phyloP scores from a whole-genome alignment of 2,888 invertebrate species.

The Hydraecia micacea region DNA sequence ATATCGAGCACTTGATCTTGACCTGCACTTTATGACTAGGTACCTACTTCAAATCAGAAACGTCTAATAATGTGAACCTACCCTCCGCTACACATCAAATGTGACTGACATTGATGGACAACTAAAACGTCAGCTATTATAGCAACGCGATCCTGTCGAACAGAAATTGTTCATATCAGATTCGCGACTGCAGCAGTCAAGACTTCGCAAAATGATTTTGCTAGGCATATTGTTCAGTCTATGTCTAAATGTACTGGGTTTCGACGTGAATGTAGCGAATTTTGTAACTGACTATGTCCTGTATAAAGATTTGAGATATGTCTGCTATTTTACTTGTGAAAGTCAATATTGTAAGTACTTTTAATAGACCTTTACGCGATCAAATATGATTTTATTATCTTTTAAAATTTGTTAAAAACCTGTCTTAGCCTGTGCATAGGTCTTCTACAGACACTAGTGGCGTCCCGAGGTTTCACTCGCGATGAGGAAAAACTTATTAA shows the following conservation, averaged over 20 bases:
- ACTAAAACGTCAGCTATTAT: constrained; percentile 59
- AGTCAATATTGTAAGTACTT: constrained; percentile 68
- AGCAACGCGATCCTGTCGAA: constrained; percentile 30
- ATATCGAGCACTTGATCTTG: neutral
- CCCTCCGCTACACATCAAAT: constrained; percentile 27
- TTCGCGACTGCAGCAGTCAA: constrained; percentile 14
- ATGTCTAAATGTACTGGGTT: constrained; percentile 21
- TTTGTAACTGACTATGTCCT: constrained; percentile 74
- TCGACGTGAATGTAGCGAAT: constrained; percentile 46
- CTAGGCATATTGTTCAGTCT: constrained; percentile 32
- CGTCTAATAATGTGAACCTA: constrained; percentile 18
- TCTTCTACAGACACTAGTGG: neutral
- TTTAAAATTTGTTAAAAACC: neutral
- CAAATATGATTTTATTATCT: neutral
- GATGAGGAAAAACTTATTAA: no score
- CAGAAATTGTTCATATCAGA: constrained; percentile 38
- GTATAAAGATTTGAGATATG: constrained; percentile 69
- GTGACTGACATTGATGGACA: constrained; percentile 66
- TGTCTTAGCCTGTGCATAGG: neutral
- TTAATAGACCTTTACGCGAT: neutral
- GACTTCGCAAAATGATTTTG: constrained; percentile 49
- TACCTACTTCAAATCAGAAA: constrained; percentile 4
- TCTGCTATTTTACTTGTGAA: constrained; percentile 77
- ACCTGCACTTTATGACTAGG: neutral
- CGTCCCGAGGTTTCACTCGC: no score